Percentiles rank a stretch among this genome's conserved stretches.
These are phyloP conservation scores for Chiropotes sagulatus DNA, from an alignment of 2,797 vertebrate species.

Conservation along the genomic window DNA sequence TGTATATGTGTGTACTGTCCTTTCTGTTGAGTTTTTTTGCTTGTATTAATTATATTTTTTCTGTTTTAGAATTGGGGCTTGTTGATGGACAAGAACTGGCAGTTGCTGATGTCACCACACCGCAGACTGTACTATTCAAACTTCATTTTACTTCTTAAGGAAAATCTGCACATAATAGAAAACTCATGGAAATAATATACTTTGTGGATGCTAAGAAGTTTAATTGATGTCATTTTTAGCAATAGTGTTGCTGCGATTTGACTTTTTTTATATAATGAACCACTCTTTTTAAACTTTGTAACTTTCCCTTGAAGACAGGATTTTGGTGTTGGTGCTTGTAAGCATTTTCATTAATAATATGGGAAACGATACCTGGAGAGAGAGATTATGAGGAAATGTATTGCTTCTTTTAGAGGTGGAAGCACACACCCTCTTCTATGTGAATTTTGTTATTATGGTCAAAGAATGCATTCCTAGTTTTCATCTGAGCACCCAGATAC, in stretches of 20 bases:
- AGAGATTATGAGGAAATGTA: constrained; percentile 50
- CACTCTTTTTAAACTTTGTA: constrained; percentile 79
- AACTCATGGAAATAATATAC: constrained; percentile 60
- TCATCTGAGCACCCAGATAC: constrained; percentile 30
- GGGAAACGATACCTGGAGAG: constrained; percentile 46
- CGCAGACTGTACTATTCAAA: constrained; percentile 96
- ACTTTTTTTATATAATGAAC: constrained; percentile 71
- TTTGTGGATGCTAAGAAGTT: constrained; percentile 70
- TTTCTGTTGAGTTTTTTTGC: background rate
- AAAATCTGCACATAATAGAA: constrained; percentile 64
- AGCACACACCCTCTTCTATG: constrained; percentile 41
- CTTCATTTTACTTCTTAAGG: constrained; percentile 92
- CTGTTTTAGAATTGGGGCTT: constrained; percentile 91
- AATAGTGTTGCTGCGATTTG: constrained; percentile 78
- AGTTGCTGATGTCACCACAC: constrained; percentile 94
- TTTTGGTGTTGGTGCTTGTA: constrained; percentile 83
- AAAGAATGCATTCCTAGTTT: constrained; percentile 63
- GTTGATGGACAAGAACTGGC: constrained; percentile 93
- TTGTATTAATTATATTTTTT: constrained; percentile 55
- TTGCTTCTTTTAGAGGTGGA: constrained; percentile 63
- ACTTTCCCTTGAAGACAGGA: constrained; percentile 80
- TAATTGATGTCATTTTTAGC: constrained; percentile 75
- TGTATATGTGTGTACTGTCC: background rate
- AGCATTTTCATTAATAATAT: constrained; percentile 79
- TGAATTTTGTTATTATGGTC: constrained; percentile 61